Conservation (phyloP, 2,888 invertebrate species). For the Amphimallon solstitiale region DNA sequence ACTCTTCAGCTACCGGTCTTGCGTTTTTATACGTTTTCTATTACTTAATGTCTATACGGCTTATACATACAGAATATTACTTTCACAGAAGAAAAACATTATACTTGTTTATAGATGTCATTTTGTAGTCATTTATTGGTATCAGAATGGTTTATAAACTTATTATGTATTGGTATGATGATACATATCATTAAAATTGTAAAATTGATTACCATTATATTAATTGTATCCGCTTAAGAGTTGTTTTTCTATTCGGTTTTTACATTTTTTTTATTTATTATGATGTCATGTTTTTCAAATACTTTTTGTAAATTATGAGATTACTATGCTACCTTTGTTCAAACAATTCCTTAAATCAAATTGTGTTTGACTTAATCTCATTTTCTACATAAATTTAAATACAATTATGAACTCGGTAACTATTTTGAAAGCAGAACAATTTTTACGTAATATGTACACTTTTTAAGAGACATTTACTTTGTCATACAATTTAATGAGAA, state of each 20-base stretch:
- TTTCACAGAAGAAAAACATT: constrained; percentile 31
- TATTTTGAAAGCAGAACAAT: no score
- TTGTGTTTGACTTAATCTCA: no score
- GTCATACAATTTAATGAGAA: no score
- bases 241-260: not conserved
- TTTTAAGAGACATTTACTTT: no score
- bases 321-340: no score
- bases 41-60: constrained; percentile 15
- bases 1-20: constrained; percentile 45
- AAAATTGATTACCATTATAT: not conserved
- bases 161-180: not conserved
- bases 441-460: no score
- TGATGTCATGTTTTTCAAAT: not conserved
- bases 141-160: constrained; percentile 27
- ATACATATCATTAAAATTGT: not conserved
- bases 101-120: constrained; percentile 33
- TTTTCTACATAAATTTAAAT: no score
- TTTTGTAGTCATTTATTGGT: constrained; percentile 32
- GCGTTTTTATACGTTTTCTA: constrained; percentile 31
- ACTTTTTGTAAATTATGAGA: no score
- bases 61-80: constrained; percentile 3
- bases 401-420: no score
- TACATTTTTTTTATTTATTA: not conserved
- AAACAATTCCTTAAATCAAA: no score
- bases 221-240: constrained; percentile 3